phyloP scores from a whole-genome alignment of 2,888 invertebrate species.

The Drosophila austrosaltans region DNA sequence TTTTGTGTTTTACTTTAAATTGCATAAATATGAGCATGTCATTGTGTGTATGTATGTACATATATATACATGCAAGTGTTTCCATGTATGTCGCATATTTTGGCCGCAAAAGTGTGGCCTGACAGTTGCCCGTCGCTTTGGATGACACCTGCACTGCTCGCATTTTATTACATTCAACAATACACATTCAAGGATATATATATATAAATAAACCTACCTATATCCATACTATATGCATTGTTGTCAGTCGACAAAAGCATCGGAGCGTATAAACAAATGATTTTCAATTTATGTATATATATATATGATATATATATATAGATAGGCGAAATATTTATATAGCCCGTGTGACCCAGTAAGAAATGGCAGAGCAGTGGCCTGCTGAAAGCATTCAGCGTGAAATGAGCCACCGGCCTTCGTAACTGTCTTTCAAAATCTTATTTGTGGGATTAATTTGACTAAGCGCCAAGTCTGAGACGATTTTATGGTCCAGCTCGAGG shows the following conservation, averaged over 20 bases:
- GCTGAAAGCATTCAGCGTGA: constrained; percentile 35
- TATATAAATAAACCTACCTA: not conserved
- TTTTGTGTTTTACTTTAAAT: constrained; percentile 76
- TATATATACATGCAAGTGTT: constrained; percentile 12
- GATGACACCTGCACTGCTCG: constrained; percentile 77
- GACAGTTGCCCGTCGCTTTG: constrained; percentile 71
- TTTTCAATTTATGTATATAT: constrained; percentile 71
- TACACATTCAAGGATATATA: constrained; percentile 30
- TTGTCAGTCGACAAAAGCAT: constrained; percentile 72
- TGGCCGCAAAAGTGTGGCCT: constrained; percentile 75
- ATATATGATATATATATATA: constrained; percentile 8
- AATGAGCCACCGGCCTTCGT: constrained; percentile 36
- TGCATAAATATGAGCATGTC: constrained; percentile 69
- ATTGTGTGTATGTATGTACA: constrained; percentile 25
- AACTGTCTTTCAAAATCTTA: constrained; percentile 62
- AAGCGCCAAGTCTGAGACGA: constrained; percentile 58
- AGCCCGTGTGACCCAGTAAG: not conserved
- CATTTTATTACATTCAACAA: constrained; percentile 74
- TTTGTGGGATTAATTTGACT: constrained; percentile 68
- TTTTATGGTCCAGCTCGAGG: constrained; percentile 54
- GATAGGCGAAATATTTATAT: constrained; percentile 32
- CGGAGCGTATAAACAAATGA: constrained; percentile 77
- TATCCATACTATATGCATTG: constrained; percentile 8
- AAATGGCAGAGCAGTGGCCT: not conserved
- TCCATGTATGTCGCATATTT: constrained; percentile 53